These are phyloP conservation scores for Aphelenchoides bicaudatus DNA, from an alignment of 2,888 invertebrate species.

Conservation along the genomic window DNA sequence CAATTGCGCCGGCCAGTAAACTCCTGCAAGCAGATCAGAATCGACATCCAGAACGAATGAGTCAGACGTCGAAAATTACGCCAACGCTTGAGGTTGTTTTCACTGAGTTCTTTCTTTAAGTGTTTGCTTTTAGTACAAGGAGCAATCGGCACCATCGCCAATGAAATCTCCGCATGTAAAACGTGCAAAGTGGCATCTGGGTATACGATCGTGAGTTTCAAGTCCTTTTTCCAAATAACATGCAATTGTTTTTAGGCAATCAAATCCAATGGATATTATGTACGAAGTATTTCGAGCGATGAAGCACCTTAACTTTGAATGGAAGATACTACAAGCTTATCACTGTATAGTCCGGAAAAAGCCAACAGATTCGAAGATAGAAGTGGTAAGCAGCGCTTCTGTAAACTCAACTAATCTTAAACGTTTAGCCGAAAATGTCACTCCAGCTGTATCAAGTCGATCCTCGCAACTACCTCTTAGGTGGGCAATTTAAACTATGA, in stretches of 20 bases:
- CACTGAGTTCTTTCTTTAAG: too few relatives aligned
- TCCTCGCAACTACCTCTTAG: slow-evolving; percentile 88
- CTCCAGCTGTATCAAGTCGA: slow-evolving; percentile 98
- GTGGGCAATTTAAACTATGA: too few relatives aligned
- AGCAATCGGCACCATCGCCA: not conserved
- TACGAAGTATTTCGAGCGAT: slow-evolving; percentile 98
- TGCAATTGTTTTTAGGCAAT: too few relatives aligned
- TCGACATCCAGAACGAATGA: slow-evolving; percentile 65
- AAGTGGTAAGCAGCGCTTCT: slow-evolving; percentile 43
- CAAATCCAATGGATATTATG: slow-evolving; percentile 99
- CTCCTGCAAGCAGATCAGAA: slow-evolving; percentile 53
- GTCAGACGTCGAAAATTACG: slow-evolving; percentile 40
- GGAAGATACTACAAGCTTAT: slow-evolving; percentile 95
- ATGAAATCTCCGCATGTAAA: slow-evolving; percentile 68
- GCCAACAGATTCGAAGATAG: slow-evolving; percentile 64
- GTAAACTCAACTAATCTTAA: too few relatives aligned
- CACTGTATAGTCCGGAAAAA: slow-evolving; percentile 90
- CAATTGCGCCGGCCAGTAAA: slow-evolving; percentile 74
- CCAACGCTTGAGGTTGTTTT: slow-evolving; percentile 52
- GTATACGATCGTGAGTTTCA: slow-evolving; percentile 88
- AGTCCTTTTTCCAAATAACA: too few relatives aligned
- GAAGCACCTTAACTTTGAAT: slow-evolving; percentile 95
- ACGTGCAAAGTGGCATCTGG: slow-evolving; percentile 96
- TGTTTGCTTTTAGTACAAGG: too few relatives aligned
- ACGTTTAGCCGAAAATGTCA: slow-evolving; percentile 79